Conservation (phyloP, 2,113 vertebrate genomes). For the Dasyprocta punctata region DNA sequence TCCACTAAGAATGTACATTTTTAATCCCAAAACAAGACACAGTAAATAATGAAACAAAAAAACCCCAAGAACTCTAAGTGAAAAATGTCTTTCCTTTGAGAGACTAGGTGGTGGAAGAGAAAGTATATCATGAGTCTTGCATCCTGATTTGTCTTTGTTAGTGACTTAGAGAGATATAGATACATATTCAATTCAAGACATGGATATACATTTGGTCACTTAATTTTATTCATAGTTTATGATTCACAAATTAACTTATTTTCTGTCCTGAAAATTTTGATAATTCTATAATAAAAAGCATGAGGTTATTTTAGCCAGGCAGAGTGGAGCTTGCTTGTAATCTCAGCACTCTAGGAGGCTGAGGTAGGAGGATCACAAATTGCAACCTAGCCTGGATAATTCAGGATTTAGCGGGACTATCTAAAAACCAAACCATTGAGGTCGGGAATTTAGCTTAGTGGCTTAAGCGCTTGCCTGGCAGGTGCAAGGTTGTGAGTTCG, state of each 20-base stretch:
- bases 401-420: background rate
- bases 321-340: background rate
- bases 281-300: constrained; percentile 41
- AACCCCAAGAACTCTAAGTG: background rate
- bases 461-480: no score
- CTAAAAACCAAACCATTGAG: background rate
- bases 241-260: constrained; percentile 22
- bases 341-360: background rate
- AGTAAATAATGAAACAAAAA: background rate
- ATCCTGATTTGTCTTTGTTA: background rate
- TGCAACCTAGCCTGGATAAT: background rate
- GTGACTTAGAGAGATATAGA: background rate
- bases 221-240: constrained; percentile 42
- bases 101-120: background rate
- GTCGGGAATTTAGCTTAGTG: no score
- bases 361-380: background rate
- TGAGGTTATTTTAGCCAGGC: background rate
- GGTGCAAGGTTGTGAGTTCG: no score
- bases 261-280: background rate
- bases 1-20: background rate
- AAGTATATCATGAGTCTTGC: background rate
- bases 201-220: background rate
- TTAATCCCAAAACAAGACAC: background rate
- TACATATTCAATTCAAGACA: background rate
- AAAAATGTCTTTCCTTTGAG: background rate